Conservation (phyloP, 2,113 vertebrate species). For the Lanius collurio region DNA sequence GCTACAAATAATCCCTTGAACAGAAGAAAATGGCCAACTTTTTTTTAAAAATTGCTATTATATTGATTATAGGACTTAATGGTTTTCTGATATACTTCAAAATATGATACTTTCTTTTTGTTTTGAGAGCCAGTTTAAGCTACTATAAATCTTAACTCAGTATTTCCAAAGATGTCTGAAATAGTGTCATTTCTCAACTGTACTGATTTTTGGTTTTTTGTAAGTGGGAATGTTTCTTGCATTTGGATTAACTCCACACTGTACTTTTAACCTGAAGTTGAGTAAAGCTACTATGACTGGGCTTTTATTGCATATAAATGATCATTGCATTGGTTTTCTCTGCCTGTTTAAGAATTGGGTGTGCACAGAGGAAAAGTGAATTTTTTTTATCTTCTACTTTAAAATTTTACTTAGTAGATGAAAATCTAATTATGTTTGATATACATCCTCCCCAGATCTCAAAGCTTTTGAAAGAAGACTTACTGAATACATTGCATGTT, state of each 20-base stretch:
- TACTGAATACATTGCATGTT: slow-evolving; percentile 96
- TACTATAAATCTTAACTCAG: background rate
- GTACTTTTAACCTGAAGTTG: background rate
- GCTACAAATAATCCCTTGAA: background rate
- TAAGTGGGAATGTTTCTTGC: background rate
- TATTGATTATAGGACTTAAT: background rate
- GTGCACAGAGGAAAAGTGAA: background rate
- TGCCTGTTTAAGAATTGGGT: background rate
- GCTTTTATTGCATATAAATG: background rate
- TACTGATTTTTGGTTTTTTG: background rate
- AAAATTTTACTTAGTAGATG: background rate
- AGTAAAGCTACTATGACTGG: background rate
- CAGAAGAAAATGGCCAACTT: background rate
- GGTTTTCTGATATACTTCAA: background rate
- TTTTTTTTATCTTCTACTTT: background rate
- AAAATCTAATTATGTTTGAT: slow-evolving; percentile 35
- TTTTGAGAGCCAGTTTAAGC: background rate
- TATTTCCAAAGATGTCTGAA: background rate
- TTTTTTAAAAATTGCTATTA: background rate
- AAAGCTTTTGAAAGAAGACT: slow-evolving; percentile 98
- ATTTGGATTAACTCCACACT: background rate
- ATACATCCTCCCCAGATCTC: slow-evolving; percentile 79
- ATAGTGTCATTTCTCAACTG: background rate
- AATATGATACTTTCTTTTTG: background rate
- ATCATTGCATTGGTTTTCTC: background rate